Evolutionary conservation across 1,140 invertebrate species (phyloP).

Genomic region (Cheumatopsyche charites): DNA sequence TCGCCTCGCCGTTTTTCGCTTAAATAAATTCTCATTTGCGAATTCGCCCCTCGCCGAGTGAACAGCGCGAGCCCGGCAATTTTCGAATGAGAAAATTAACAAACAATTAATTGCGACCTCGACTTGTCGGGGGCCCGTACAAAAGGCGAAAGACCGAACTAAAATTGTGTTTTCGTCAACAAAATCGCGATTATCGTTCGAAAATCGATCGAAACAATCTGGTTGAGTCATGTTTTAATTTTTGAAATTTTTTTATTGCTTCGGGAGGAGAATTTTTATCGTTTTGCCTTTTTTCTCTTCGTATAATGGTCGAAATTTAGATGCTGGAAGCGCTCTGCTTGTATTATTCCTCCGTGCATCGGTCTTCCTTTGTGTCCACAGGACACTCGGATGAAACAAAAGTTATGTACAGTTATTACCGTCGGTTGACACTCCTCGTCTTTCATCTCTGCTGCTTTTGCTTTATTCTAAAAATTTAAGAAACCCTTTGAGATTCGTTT

Average conservation of each 20-base stretch:
- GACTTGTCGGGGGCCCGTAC: neutral
- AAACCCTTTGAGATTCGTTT: conserved; percentile 9
- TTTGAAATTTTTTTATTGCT: no score
- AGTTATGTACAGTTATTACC: conserved; percentile 7
- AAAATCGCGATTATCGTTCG: neutral
- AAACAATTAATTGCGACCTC: conserved; percentile 40
- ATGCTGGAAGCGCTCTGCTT: no score
- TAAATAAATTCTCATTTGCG: conserved; percentile 28
- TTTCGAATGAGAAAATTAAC: conserved; percentile 24
- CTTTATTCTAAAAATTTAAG: conserved; percentile 7
- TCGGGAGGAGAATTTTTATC: no score
- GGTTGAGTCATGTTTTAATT: no score
- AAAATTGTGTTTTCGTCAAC: no score
- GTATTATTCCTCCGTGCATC: no score
- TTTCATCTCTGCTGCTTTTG: neutral
- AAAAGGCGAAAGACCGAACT: neutral
- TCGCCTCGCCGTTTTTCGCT: conserved; percentile 7
- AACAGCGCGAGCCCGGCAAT: conserved; percentile 6
- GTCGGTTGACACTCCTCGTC: neutral
- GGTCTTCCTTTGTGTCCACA: no score
- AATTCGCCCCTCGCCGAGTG: conserved; percentile 11
- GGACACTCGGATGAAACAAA: conserved; percentile 3
- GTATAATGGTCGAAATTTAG: no score
- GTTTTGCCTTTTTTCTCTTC: no score
- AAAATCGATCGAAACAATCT: neutral